Evolutionary conservation across 2,888 invertebrate genomes (phyloP).

Genomic region (Volucella zonaria): DNA sequence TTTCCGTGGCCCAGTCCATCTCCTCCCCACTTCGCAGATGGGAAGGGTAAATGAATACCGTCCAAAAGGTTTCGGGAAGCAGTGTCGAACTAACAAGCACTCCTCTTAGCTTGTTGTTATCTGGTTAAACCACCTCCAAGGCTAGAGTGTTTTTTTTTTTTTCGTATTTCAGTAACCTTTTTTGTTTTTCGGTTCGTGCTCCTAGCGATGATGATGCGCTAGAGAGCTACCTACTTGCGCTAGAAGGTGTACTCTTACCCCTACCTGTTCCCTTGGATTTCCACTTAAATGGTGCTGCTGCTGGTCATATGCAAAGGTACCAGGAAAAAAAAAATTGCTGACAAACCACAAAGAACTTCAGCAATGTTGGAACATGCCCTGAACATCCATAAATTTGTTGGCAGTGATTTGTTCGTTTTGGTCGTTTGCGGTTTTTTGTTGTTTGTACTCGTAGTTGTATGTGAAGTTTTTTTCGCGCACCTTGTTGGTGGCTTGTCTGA

Average conservation of each 20-base stretch:
- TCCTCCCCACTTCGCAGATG: no score
- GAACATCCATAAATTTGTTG: constrained; percentile 74
- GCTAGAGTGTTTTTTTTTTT: background rate
- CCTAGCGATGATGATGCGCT: constrained; percentile 56
- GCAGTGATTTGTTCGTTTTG: constrained; percentile 69
- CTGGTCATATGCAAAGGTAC: constrained; percentile 50
- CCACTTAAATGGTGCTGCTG: background rate
- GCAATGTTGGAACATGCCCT: constrained; percentile 69
- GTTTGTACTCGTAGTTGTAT: background rate
- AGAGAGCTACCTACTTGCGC: constrained; percentile 37
- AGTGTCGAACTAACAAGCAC: constrained; percentile 68
- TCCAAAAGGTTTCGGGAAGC: constrained; percentile 45
- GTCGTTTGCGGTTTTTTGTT: constrained; percentile 19
- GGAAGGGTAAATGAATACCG: background rate
- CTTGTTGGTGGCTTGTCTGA: constrained; percentile 37
- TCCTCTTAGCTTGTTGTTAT: constrained; percentile 58
- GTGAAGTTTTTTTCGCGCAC: background rate
- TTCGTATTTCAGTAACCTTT: constrained; percentile 15
- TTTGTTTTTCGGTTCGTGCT: constrained; percentile 28
- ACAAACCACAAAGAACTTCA: constrained; percentile 57
- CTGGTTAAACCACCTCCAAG: constrained; percentile 45
- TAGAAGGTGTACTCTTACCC: constrained; percentile 23
- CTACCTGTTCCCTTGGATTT: background rate
- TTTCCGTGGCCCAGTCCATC: constrained; percentile 25
- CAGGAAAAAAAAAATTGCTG: constrained; percentile 17